These are phyloP conservation scores for Ochotona curzoniae DNA, from an alignment of 2,113 vertebrate genomes.

Conservation along the genomic window DNA sequence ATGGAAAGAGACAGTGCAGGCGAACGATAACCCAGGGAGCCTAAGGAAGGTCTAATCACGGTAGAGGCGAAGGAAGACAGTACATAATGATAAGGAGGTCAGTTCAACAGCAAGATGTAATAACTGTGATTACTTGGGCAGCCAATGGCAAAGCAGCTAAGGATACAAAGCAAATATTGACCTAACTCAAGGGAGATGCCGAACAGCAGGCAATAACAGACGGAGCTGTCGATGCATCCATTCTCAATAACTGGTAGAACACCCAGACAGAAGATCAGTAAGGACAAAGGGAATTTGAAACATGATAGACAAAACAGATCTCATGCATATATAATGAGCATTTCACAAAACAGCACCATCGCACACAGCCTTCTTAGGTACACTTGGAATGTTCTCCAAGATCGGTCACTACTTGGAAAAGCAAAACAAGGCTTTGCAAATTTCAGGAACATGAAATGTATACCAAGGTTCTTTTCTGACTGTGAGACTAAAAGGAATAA, in stretches of 20 bases:
- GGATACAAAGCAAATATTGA: constrained; percentile 18
- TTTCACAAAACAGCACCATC: neutral
- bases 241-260: neutral
- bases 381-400: neutral
- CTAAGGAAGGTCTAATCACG: neutral
- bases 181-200: neutral
- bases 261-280: neutral
- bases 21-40: neutral
- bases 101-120: neutral
- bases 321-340: neutral
- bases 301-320: neutral
- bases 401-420: neutral
- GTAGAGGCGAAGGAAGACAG: neutral
- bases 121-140: neutral
- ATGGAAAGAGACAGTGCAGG: neutral
- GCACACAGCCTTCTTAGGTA: neutral
- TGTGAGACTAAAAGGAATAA: constrained; percentile 3
- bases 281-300: constrained; percentile 1
- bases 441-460: neutral
- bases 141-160: constrained; percentile 6
- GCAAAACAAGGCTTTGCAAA: neutral
- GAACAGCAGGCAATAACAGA: neutral
- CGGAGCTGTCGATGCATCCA: neutral
- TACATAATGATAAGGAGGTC: neutral
- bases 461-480: constrained; percentile 7